Evolutionary conservation across 2,888 invertebrate species (phyloP).

Genomic region (Xanthorhoe spadicearia): DNA sequence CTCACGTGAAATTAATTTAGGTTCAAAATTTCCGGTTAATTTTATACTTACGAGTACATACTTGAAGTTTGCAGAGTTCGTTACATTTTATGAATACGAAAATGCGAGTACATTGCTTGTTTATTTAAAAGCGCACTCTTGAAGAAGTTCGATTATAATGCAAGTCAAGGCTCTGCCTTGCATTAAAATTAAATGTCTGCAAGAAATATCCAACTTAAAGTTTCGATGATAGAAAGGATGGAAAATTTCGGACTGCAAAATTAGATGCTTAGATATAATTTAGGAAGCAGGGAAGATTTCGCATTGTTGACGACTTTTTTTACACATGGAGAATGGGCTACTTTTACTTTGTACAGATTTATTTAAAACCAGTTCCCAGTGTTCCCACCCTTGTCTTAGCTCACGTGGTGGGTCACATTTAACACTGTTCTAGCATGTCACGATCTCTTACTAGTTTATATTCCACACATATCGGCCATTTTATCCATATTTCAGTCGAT

Average conservation of each 20-base stretch:
- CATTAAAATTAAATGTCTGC: too few species aligned
- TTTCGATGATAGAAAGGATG: too few species aligned
- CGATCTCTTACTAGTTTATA: background rate
- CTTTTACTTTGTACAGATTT: background rate
- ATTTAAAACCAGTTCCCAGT: background rate
- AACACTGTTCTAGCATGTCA: background rate
- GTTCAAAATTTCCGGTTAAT: conserved; percentile 19
- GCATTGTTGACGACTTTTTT: too few species aligned
- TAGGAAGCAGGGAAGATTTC: too few species aligned
- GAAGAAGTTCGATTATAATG: background rate
- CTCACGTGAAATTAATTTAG: conserved; percentile 32
- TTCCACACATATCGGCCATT: conserved; percentile 1
- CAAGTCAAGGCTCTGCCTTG: too few species aligned
- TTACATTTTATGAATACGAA: conserved; percentile 8
- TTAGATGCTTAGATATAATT: too few species aligned
- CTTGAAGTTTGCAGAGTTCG: conserved; percentile 5
- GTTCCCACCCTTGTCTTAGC: background rate
- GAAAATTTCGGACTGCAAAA: too few species aligned
- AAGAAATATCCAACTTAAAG: too few species aligned
- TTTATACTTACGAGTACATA: conserved; percentile 10
- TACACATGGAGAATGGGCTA: too few species aligned
- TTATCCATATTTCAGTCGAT: background rate
- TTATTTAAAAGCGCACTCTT: background rate
- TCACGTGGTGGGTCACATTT: background rate
- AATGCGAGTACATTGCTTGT: background rate